Evolutionary conservation across 1,140 invertebrate species (phyloP).

Genomic region (Sitobion miscanthi): DNA sequence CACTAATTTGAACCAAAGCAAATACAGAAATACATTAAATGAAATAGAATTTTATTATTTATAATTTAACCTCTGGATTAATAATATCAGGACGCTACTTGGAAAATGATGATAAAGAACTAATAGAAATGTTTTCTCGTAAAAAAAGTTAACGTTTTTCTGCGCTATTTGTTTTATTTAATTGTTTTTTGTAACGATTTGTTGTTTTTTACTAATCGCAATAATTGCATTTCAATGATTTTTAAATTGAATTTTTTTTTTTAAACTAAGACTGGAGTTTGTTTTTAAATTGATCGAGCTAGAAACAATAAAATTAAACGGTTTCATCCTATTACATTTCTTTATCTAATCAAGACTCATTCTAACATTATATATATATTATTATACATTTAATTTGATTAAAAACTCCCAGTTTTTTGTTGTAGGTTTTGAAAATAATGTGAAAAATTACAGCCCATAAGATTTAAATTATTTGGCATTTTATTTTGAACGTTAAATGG

Average conservation of each 20-base stretch:
- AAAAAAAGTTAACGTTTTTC: background rate
- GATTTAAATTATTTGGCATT: background rate
- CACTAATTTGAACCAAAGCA: background rate
- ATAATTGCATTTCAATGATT: background rate
- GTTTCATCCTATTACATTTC: background rate
- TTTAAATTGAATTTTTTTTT: background rate
- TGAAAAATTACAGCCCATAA: background rate
- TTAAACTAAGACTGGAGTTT: background rate
- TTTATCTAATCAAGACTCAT: background rate
- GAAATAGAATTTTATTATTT: background rate
- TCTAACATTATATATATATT: background rate
- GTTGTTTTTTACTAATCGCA: background rate
- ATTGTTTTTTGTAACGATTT: background rate
- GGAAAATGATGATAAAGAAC: background rate
- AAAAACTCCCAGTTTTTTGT: background rate
- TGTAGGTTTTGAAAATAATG: background rate
- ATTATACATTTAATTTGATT: background rate
- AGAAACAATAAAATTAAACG: background rate
- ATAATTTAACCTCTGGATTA: background rate
- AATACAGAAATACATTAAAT: background rate
- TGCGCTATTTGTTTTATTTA: background rate
- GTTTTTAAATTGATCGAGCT: background rate
- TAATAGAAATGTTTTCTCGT: background rate
- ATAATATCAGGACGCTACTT: background rate
- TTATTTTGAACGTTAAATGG: background rate